Conservation (phyloP, 35 echinoderm and acorn worm genomes). For the Ophiothrix spiculata region DNA sequence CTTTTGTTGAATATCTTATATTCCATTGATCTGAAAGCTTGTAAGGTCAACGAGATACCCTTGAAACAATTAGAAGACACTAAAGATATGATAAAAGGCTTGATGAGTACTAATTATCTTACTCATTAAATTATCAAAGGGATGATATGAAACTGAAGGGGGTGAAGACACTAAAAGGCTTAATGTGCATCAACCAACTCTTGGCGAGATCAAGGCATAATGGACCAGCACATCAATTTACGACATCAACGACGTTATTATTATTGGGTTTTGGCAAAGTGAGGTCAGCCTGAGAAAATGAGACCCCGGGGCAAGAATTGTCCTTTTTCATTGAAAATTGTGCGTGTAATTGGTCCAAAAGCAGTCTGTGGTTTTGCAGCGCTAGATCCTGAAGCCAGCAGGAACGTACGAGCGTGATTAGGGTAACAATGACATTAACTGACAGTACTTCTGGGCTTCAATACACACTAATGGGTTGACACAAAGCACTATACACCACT, state of each 20-base stretch:
- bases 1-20: neutral
- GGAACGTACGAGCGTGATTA: neutral
- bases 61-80: neutral
- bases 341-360: constrained; percentile 8
- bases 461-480: neutral
- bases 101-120: neutral
- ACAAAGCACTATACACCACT: neutral
- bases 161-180: neutral
- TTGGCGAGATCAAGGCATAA: neutral
- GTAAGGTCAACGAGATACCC: neutral
- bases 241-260: neutral
- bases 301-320: neutral
- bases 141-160: neutral
- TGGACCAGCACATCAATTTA: neutral
- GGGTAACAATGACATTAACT: neutral
- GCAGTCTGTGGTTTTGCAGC: neutral
- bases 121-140: neutral
- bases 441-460: neutral
- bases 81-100: neutral
- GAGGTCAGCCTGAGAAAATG: neutral
- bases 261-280: constrained; percentile 11
- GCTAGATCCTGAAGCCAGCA: neutral
- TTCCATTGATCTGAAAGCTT: neutral
- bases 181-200: too few species aligned
- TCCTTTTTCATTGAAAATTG: constrained; percentile 4